Base-by-base conservation (phyloP, 92 coral and sea anemone genomes). In the Zoanthus sociatus region DNA sequence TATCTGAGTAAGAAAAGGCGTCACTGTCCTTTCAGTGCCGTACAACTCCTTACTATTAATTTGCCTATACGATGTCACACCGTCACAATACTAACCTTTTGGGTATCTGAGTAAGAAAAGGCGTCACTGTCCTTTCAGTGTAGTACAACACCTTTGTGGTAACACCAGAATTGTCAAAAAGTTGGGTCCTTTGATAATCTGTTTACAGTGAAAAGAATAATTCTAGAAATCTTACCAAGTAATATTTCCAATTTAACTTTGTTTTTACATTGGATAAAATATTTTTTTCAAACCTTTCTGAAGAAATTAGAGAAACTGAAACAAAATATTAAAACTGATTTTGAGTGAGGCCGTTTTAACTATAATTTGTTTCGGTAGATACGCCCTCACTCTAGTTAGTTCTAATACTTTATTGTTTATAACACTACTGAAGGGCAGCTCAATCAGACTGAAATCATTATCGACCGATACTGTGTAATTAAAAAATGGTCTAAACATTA, bases 1-100 rank as follows among this genome's bases (percentile, higher is more conserved):
- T 37, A 96, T 95, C 31, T 92, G 88, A 16, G 95, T 91, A 26
- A 96, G 95, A 87, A 95, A 96, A 10, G 98, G 99, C 13, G 98
- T 96, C 54, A 92, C 93, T 5, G 95, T 90, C 37, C 90, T 90
- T 82, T 95, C 94, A 18, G 98, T 92, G 78, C 88, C 92, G 88
- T 93, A 97, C 10, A 95, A 84, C 17, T 95, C 94, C 82, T 95
- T 93, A 47, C 97, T 94, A 31, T 90, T 82, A 71, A 87, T 10
- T 56, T 11, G 1, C 17, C 17, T 56, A 56, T 56, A 9, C n/a
- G 20, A 50, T 50, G 7, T 63, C 18, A 16, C 9, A 63, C 7
- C 4, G 69, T 63, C 6, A 17, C 30, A 56, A 18, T 6, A 2
- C 89, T 83, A 51, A 97, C 99, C 95, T 93, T 93, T 93, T 95